phyloP scores from a whole-genome alignment of 23 tunicate species.

The Pegea sp. region DNA sequence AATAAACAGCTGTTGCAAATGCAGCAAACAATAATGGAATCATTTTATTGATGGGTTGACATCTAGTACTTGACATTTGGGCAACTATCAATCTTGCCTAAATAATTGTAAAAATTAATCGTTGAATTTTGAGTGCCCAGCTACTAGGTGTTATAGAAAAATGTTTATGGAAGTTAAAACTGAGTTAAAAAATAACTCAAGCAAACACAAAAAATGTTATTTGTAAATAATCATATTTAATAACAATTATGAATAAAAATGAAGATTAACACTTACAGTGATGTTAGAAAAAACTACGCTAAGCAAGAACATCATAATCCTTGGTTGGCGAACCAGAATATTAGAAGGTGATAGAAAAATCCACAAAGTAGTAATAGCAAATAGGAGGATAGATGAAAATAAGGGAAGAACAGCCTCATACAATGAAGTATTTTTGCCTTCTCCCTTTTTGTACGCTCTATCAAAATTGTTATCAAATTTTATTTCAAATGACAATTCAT shows the following conservation, averaged over 20 bases:
- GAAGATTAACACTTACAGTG: constrained; percentile 17
- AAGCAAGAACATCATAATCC: constrained; percentile 24
- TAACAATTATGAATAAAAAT: too few relatives aligned
- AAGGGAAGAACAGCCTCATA: constrained; percentile 48
- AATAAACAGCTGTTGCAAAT: too few relatives aligned
- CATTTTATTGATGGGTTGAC: constrained; percentile 59
- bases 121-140: too few relatives aligned
- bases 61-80: constrained; percentile 87
- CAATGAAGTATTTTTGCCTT: constrained; percentile 19
- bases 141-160: background rate
- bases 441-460: constrained; percentile 32
- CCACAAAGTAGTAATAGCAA: constrained; percentile 23
- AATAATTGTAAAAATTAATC: background rate
- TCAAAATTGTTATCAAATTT: background rate
- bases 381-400: constrained; percentile 18
- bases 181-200: too few relatives aligned
- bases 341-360: constrained; percentile 22
- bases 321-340: constrained; percentile 25
- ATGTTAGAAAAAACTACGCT: constrained; percentile 78
- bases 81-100: constrained; percentile 86
- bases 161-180: too few relatives aligned
- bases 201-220: too few relatives aligned
- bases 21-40: constrained; percentile 10
- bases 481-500: background rate
- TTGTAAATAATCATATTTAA: too few relatives aligned